Conservation (phyloP, 2,797 vertebrate genomes). For the Bufotes viridis region DNA sequence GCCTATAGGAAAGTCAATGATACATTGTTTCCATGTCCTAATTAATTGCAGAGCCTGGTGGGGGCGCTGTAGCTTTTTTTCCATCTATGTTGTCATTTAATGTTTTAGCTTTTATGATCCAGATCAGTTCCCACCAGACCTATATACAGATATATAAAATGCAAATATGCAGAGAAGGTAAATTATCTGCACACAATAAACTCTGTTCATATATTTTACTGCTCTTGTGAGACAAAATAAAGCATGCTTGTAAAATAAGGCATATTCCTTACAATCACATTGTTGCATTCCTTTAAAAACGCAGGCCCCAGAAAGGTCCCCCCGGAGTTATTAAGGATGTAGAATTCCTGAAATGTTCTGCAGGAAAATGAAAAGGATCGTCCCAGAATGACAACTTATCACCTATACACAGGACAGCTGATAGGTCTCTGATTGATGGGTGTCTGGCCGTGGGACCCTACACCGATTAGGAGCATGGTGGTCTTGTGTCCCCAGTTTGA, state of each 20-base stretch:
- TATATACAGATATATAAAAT: conserved; percentile 28
- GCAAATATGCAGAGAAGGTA: conserved; percentile 44
- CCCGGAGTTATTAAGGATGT: not conserved
- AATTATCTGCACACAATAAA: conserved; percentile 45
- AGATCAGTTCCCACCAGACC: not conserved
- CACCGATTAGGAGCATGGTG: too few species aligned
- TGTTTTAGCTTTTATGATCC: conserved; percentile 23
- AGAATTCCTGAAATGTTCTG: not conserved
- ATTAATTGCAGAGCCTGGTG: not conserved
- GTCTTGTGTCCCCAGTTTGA: too few species aligned
- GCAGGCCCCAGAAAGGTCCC: not conserved
- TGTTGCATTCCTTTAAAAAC: not conserved
- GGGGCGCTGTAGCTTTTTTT: conserved; percentile 32
- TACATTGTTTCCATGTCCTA: too few species aligned
- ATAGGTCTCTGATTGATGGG: too few species aligned
- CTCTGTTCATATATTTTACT: conserved; percentile 34
- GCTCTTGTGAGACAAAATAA: conserved; percentile 30
- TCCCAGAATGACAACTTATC: too few species aligned
- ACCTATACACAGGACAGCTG: too few species aligned
- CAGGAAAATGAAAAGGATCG: not conserved
- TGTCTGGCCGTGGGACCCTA: too few species aligned
- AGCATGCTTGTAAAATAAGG: conserved; percentile 56
- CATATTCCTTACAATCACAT: conserved; percentile 64
- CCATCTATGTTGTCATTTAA: conserved; percentile 19
- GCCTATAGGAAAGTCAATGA: not conserved